Conservation (phyloP, 1,140 invertebrate genomes). For the Microplitis demolitor region DNA sequence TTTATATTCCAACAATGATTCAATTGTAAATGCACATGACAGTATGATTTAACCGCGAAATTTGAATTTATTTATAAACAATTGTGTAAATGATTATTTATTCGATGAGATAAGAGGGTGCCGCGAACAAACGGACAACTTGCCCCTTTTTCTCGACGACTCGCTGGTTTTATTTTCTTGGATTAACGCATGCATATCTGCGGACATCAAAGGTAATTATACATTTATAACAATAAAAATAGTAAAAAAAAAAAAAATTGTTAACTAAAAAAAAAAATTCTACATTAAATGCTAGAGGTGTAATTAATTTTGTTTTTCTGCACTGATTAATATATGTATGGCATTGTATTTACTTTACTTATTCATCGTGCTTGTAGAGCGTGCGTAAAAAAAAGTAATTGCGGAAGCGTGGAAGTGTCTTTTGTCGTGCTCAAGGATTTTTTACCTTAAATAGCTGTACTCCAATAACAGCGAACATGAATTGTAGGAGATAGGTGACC, state of each 20-base stretch:
- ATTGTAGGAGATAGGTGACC: slow-evolving; percentile 98
- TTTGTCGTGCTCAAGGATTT: slow-evolving; percentile 37
- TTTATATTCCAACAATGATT: neutral
- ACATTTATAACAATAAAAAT: neutral
- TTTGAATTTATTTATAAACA: neutral
- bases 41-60: neutral
- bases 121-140: slow-evolving; percentile 9
- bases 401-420: neutral
- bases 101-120: slow-evolving; percentile 7
- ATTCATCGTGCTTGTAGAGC: slow-evolving; percentile 16
- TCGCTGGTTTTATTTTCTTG: slow-evolving; percentile 5
- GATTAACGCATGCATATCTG: slow-evolving; percentile 26
- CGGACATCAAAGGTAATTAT: slow-evolving; percentile 23
- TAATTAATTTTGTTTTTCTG: neutral
- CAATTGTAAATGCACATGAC: neutral
- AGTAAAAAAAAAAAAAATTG: neutral
- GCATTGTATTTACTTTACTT: neutral
- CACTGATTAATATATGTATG: neutral
- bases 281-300: neutral
- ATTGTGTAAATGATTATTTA: neutral
- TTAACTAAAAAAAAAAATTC: neutral
- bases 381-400: slow-evolving; percentile 16
- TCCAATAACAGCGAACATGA: slow-evolving; percentile 99
- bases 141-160: slow-evolving; percentile 17
- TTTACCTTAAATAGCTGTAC: slow-evolving; percentile 99